Conservation (phyloP, 2,113 vertebrate species). For the Prionailurus viverrinus region DNA sequence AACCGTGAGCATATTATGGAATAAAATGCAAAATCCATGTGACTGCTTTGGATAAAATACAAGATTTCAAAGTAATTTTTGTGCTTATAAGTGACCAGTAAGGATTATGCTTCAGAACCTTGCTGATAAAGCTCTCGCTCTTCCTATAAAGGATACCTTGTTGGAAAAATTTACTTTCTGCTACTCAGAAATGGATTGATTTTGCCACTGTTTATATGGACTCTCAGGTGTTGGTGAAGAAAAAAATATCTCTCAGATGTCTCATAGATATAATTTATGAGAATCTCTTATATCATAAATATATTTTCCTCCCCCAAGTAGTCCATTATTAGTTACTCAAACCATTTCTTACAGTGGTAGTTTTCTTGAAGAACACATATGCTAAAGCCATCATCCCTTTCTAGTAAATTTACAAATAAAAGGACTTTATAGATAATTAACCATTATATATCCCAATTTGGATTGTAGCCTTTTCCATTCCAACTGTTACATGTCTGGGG, state of each 20-base stretch:
- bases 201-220: neutral
- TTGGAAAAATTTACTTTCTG: neutral
- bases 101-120: neutral
- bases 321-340: neutral
- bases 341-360: neutral
- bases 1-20: neutral
- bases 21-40: neutral
- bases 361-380: neutral
- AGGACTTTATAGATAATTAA: neutral
- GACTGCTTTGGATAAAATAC: conserved; percentile 24
- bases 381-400: neutral
- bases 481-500: neutral
- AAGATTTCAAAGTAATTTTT: neutral
- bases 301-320: neutral
- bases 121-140: neutral
- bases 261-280: neutral
- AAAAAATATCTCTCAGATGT: neutral
- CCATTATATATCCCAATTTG: neutral
- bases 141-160: neutral
- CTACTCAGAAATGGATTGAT: neutral
- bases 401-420: neutral
- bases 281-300: conserved; percentile 31
- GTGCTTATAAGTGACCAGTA: neutral
- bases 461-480: neutral
- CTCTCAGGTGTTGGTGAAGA: neutral